Base-by-base conservation (phyloP, 2,113 vertebrate genomes). In the Montifringilla adamsi region DNA sequence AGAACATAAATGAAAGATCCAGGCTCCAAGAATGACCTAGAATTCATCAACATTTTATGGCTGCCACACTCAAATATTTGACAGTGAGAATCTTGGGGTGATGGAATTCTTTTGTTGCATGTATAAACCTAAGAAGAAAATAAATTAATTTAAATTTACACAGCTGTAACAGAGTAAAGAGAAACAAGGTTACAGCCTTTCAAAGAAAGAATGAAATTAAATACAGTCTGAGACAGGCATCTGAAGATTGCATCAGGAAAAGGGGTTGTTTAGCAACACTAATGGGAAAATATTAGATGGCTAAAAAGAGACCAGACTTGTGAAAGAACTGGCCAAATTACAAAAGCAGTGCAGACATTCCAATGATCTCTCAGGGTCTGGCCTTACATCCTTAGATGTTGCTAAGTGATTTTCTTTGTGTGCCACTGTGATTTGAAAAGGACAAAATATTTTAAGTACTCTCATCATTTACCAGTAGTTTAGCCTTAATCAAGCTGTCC, bases 201-300 rank as follows among this genome's bases (percentile, higher is more conserved):
- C 63, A 88, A 80, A 91, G 63, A 67, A 63, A 94, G 67, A 93
- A 95, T 59, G 59, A 77, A 88, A 94, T 93, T 31, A 95, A 96
- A 86, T 67, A 66, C 63, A 86, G 67, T 63, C 63, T 77, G 89
- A 83, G 90, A 93, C 74, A 80, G 68, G 46, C 46, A 67, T 67
- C 52, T 72, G 66, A 92, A 55, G 37, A 84, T 28, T 1, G 1
- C 35, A 64, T 68, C 52, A 78, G 73, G 87, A 76, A 75, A 90
- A 81, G 31, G 10, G 16, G 78, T 93, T 93, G 88, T 97, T 96
- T 92, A 96, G 94, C 94, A 96, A 95, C 80, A 78, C 31, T 75
- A 89, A 72, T 78, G 52, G 22, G 69, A 81, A 96, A 90, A 82
- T 74, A 55, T 87, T 74, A 72, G 50, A 35, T 44, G 14, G 56